Base-by-base conservation (phyloP, 2,113 vertebrate species). In the Zapornia atra region DNA sequence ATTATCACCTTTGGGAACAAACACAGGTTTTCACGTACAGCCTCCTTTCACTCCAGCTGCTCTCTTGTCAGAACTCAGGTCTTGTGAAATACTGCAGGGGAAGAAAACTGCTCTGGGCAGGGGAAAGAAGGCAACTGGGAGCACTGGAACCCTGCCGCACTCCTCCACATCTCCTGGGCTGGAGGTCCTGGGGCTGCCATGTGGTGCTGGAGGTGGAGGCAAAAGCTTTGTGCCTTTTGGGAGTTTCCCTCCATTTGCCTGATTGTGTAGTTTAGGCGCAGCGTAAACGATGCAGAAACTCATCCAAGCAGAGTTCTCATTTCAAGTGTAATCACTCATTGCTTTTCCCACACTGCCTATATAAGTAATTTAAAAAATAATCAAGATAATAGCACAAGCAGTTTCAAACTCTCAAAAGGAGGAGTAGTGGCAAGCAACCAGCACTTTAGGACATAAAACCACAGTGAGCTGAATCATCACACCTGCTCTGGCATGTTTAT, bases 381-480 rank as follows among this genome's bases (percentile, higher is more conserved):
- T 65, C 0, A 0, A 80, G 71, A 61, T 90, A 95, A 94, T 80
- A 88, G 83, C 82, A 86, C 31, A 86, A 73, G 64, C 72, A 88
- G 60, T 83, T 91, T 92, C 68, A 70, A 69, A 92, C 42, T 90
- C 86, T 81, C 88, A 76, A 82, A 92, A 89, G 78, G 53, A 68
- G 83, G 26, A 94, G 34, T 18, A 84, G 78, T 79, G 70, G 86
- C 78, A 95, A 92, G 44, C 44, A 71, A 92, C 36, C 84, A 92
- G 87, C 42, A 65, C 59, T 92, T 92, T 66, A 91, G 83, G 89
- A 92, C 63, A 46, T 69, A 90, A 90, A 96, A n/a, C 90, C 87
- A 89, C 82, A 80, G 33, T 46, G 79, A 85, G 48, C 57, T 87
- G 77, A 96, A 90, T 96, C 89, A 96, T 85, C 61, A 1, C 28